phyloP scores from a whole-genome alignment of 1,140 invertebrate genomes.

The Kradibia gibbosae region DNA sequence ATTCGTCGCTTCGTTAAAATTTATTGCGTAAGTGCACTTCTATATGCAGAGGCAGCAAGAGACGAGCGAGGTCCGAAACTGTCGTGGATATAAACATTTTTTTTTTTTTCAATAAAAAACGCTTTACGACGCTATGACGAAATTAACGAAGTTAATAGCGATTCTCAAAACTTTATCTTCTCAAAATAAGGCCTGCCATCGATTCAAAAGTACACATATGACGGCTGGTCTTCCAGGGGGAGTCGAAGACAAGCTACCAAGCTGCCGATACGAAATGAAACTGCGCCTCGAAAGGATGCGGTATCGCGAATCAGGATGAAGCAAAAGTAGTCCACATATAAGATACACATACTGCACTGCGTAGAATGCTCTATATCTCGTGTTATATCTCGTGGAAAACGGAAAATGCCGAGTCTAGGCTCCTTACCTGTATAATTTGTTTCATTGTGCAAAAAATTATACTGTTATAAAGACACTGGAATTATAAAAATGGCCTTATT shows the following conservation, averaged over 20 bases:
- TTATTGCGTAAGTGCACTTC: neutral
- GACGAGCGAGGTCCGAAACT: neutral
- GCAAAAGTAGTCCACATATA: neutral
- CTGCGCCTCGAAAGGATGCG: neutral
- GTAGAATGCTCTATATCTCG: neutral
- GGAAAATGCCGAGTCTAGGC: neutral
- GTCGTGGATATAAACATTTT: too few species aligned
- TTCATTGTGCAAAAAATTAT: neutral
- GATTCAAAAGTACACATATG: too few species aligned
- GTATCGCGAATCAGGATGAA: neutral
- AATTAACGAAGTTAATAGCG: too few species aligned
- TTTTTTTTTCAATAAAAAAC: neutral
- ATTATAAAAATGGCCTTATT: constrained; percentile 18
- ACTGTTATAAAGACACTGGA: neutral
- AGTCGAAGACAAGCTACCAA: too few species aligned
- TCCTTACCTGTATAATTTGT: neutral
- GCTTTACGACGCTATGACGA: neutral
- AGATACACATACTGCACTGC: neutral
- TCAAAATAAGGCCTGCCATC: too few species aligned
- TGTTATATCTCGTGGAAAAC: neutral
- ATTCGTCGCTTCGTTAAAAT: constrained; percentile 16
- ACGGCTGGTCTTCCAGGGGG: too few species aligned
- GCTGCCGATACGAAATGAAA: too few species aligned
- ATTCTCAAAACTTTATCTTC: too few species aligned
- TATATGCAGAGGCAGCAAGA: neutral